Evolutionary conservation across 2,797 vertebrate genomes (phyloP).

Genomic region (Clarias platycephalus): DNA sequence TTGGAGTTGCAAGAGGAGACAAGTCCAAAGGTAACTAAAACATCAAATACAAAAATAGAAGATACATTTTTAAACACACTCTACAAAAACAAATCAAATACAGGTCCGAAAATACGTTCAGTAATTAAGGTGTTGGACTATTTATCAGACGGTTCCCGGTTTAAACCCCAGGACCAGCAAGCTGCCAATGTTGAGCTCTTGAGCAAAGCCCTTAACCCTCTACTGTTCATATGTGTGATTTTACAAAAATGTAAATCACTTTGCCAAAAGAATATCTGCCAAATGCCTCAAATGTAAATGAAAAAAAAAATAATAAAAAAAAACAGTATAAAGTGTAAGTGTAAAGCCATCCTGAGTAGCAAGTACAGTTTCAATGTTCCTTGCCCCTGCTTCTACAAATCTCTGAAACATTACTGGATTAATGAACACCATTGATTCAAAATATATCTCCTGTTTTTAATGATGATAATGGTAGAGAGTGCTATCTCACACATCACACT

Average conservation of each 20-base stretch:
- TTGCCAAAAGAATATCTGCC: too few relatives aligned
- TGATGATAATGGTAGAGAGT: background rate
- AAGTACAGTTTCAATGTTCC: background rate
- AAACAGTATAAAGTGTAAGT: too few relatives aligned
- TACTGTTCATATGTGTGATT: too few relatives aligned
- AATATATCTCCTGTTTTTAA: background rate
- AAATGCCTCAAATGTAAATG: too few relatives aligned
- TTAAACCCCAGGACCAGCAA: too few relatives aligned
- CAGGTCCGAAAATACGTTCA: background rate
- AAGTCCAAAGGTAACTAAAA: conserved; percentile 93
- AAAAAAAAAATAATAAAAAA: too few relatives aligned
- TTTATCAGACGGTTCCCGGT: too few relatives aligned
- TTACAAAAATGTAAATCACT: too few relatives aligned
- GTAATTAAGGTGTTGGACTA: too few relatives aligned
- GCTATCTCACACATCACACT: background rate
- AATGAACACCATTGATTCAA: background rate
- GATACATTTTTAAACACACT: background rate
- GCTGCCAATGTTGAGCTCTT: too few relatives aligned
- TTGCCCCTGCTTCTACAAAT: background rate
- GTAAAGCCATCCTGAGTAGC: background rate
- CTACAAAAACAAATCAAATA: background rate
- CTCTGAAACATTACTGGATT: background rate
- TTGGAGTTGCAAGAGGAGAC: conserved; percentile 93
- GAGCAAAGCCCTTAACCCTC: too few relatives aligned
- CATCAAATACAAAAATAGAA: conserved; percentile 27